These are phyloP conservation scores for Tichodroma muraria DNA, from an alignment of 2,113 vertebrate species.

Conservation along the genomic window DNA sequence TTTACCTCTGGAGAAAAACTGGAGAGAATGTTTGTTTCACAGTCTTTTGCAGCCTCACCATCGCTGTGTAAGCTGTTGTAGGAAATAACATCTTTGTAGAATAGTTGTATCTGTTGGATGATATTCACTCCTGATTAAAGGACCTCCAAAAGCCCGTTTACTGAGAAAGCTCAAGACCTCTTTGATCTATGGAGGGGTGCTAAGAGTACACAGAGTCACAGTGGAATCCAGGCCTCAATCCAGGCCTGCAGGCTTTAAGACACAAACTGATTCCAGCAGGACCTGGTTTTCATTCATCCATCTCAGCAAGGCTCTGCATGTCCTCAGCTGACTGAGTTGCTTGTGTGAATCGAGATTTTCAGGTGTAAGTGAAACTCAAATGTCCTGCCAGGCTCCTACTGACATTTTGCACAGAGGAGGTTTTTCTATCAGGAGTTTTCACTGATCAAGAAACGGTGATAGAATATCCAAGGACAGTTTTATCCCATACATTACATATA, in stretches of 20 bases:
- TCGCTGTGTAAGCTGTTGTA: background rate
- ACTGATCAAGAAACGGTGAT: background rate
- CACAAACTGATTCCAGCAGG: background rate
- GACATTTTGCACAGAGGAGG: background rate
- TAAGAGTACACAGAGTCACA: background rate
- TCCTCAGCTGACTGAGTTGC: background rate
- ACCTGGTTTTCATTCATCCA: background rate
- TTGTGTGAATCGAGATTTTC: background rate
- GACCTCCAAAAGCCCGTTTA: background rate
- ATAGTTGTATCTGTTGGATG: background rate
- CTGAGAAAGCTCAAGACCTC: background rate
- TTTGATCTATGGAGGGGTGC: background rate
- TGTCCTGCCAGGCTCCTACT: background rate
- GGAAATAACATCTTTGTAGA: background rate
- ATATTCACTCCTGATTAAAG: background rate
- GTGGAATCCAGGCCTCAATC: background rate
- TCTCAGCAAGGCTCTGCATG: background rate
- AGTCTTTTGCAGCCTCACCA: background rate
- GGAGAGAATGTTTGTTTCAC: background rate
- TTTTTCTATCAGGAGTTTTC: background rate
- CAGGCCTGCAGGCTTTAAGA: background rate
- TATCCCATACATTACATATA: background rate
- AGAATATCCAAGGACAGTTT: background rate
- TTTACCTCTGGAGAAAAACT: conserved; percentile 11
- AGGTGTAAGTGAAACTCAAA: background rate